These are phyloP conservation scores for Cryptocephalus primarius DNA, from an alignment of 2,888 invertebrate genomes.

Conservation along the genomic window DNA sequence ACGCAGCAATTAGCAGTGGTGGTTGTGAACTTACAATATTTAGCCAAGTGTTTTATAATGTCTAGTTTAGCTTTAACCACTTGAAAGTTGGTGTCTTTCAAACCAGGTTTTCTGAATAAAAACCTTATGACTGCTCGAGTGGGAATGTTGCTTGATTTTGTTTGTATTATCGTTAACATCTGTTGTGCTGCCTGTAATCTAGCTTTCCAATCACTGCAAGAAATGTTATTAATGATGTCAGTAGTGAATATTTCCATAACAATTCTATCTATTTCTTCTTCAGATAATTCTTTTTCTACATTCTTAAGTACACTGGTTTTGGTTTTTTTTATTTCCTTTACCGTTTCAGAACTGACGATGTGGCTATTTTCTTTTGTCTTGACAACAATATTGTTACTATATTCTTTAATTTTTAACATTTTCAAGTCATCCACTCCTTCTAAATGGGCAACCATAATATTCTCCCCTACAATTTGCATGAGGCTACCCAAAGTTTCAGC, in stretches of 20 bases:
- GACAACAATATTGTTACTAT: no score
- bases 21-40: constrained; percentile 59
- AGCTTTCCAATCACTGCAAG: constrained; percentile 78
- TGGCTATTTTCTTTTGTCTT: constrained; percentile 95
- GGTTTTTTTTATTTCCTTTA: constrained; percentile 50
- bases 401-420: constrained; percentile 89
- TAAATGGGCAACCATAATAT: constrained; percentile 73
- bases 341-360: constrained; percentile 60
- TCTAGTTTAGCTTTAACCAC: constrained; percentile 79
- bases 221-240: constrained; percentile 53
- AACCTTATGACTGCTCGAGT: constrained; percentile 67
- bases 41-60: constrained; percentile 64
- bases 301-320: constrained; percentile 40
- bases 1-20: constrained; percentile 65
- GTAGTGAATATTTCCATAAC: constrained; percentile 54
- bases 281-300: constrained; percentile 56
- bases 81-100: constrained; percentile 86
- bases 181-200: constrained; percentile 66
- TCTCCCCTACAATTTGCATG: constrained; percentile 89
- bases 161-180: constrained; percentile 50
- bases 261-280: constrained; percentile 68
- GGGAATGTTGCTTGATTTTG: constrained; percentile 50
- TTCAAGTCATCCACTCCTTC: constrained; percentile 84
- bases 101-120: constrained; percentile 72
- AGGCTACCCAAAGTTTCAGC: constrained; percentile 90